A percentile compares a stretch with the other conserved stretches of the same genome.
Evolutionary conservation across 2,888 invertebrate genomes (phyloP).

Genomic region (Pterostichus madidus): DNA sequence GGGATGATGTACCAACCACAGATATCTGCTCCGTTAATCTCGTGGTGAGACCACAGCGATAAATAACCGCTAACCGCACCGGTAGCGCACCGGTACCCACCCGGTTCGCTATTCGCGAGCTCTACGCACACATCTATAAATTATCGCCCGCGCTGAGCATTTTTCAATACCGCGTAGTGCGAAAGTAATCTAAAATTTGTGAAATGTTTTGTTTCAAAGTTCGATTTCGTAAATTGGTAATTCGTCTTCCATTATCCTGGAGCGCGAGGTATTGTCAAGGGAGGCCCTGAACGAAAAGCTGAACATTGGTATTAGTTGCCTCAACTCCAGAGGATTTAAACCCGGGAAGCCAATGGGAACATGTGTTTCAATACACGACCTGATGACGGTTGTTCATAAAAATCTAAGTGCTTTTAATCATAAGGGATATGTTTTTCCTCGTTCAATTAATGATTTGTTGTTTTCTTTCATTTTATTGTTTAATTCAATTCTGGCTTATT

Average conservation of each 20-base stretch:
- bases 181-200: slow-evolving; percentile 65
- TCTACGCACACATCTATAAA: slow-evolving; percentile 42
- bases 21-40: slow-evolving; percentile 23
- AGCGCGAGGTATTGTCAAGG: slow-evolving; percentile 47
- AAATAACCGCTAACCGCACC: slow-evolving; percentile 26
- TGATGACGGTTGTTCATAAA: neutral
- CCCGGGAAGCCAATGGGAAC: slow-evolving; percentile 10
- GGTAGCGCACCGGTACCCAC: neutral
- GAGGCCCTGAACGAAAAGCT: slow-evolving; percentile 23
- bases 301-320: slow-evolving; percentile 45
- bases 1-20: slow-evolving; percentile 11
- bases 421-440: neutral
- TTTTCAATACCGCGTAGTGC: slow-evolving; percentile 57
- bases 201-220: slow-evolving; percentile 64
- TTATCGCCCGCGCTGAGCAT: slow-evolving; percentile 48
- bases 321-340: slow-evolving; percentile 14
- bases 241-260: slow-evolving; percentile 64
- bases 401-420: slow-evolving; percentile 21
- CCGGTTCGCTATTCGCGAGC: neutral
- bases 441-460: too few relatives aligned
- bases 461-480: too few relatives aligned
- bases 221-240: slow-evolving; percentile 64
- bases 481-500: too few relatives aligned
- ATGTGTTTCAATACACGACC: slow-evolving; percentile 1
- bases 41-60: slow-evolving; percentile 29